Conservation (phyloP, 64 coral and sea anemone species). For the Dendrophyllia cribrosa region DNA sequence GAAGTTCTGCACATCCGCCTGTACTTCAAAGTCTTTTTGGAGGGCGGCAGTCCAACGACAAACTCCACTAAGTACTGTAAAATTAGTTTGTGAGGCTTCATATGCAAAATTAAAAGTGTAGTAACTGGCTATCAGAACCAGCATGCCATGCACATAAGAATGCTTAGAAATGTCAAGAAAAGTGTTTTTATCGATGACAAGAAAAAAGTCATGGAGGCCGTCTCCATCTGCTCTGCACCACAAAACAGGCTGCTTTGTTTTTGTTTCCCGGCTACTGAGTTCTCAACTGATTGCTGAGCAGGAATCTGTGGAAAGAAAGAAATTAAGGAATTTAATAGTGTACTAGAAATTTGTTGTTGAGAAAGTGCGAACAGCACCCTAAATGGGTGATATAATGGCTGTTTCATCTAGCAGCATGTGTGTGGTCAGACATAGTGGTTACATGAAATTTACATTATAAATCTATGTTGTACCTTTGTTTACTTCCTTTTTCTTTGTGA, state of each 20-base stretch:
- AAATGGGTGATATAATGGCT: too few relatives aligned
- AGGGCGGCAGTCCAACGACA: too few relatives aligned
- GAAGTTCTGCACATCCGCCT: too few relatives aligned
- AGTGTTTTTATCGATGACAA: not conserved
- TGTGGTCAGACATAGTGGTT: too few relatives aligned
- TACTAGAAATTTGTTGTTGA: not conserved
- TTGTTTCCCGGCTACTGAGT: not conserved
- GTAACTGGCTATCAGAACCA: not conserved
- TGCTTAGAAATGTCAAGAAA: not conserved
- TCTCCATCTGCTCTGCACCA: not conserved
- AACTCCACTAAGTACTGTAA: too few relatives aligned
- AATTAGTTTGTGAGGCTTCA: not conserved
- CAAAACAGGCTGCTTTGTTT: slow-evolving; percentile 2
- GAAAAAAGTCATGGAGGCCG: not conserved
- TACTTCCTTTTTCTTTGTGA: too few relatives aligned
- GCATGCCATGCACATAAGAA: not conserved
- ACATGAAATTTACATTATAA: too few relatives aligned
- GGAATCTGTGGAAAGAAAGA: not conserved
- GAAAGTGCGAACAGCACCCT: not conserved
- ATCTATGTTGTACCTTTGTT: too few relatives aligned
- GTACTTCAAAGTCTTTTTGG: too few relatives aligned
- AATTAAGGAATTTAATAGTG: not conserved
- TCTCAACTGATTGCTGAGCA: not conserved
- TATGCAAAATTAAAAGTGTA: not conserved
- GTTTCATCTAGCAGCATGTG: too few relatives aligned